Evolutionary conservation across 2,888 invertebrate genomes (phyloP).

Genomic region (Pristionchus exspectatus): DNA sequence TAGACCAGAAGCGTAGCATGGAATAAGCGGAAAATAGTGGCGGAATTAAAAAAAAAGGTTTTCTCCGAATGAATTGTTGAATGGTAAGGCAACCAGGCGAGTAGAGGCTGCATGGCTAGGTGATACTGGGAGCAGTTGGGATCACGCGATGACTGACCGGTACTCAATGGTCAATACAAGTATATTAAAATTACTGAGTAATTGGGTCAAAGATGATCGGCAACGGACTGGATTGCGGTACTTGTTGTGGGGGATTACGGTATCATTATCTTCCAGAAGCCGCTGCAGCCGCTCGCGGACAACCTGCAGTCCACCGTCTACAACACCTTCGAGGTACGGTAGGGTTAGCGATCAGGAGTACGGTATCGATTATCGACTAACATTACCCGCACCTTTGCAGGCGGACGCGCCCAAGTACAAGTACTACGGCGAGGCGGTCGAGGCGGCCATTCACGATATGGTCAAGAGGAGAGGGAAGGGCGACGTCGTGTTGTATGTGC

Average conservation of each 20-base stretch:
- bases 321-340: slow-evolving; percentile 91
- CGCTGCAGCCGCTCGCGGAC: slow-evolving; percentile 92
- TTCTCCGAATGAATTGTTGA: no score
- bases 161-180: no score
- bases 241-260: not conserved
- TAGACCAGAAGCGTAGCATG: no score
- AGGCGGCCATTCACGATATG: slow-evolving; percentile 63
- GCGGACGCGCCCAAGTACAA: slow-evolving; percentile 50
- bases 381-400: not conserved
- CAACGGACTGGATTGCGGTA: not conserved
- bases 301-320: slow-evolving; percentile 96
- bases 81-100: no score
- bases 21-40: no score
- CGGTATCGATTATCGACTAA: not conserved
- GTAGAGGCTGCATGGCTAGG: no score
- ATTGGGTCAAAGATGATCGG: not conserved
- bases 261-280: slow-evolving; percentile 81
- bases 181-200: not conserved
- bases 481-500: slow-evolving; percentile 86
- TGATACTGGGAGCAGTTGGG: no score
- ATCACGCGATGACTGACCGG: no score
- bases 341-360: not conserved
- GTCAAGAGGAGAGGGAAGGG: slow-evolving; percentile 50
- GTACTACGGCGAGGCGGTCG: slow-evolving; percentile 66
- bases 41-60: no score